Percentiles rank a stretch among this genome's conserved stretches.
These are phyloP conservation scores for Okamejei kenojei DNA, from an alignment of 2,797 vertebrate genomes.

Conservation along the genomic window DNA sequence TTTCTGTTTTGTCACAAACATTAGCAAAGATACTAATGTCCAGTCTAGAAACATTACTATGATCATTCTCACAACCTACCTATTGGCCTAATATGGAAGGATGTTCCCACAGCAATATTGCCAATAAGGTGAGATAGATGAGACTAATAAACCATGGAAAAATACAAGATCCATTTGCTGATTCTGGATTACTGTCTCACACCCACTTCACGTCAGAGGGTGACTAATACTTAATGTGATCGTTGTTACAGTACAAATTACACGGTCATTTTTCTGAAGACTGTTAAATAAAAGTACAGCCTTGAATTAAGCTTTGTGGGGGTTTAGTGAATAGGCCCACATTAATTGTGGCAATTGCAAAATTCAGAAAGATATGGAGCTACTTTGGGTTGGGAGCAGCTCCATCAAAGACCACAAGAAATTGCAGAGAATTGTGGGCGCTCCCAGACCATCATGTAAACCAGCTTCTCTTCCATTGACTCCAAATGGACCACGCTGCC, in stretches of 20 bases:
- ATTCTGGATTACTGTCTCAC: background rate
- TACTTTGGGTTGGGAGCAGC: too few species aligned
- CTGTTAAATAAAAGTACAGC: background rate
- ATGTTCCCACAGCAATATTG: background rate
- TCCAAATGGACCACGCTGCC: too few species aligned
- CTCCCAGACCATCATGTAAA: too few species aligned
- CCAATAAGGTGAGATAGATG: background rate
- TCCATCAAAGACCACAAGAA: too few species aligned
- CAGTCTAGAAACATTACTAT: background rate
- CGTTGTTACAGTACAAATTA: background rate
- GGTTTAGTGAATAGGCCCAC: too few species aligned
- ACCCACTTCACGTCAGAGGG: conserved; percentile 1
- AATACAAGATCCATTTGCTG: background rate
- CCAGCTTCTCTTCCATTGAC: too few species aligned
- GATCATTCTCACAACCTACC: background rate
- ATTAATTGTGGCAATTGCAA: too few species aligned
- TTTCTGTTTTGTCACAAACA: background rate
- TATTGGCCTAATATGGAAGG: background rate
- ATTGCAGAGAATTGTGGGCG: too few species aligned
- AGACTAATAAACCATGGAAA: background rate
- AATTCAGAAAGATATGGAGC: too few species aligned
- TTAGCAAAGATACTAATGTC: background rate
- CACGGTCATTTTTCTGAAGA: background rate
- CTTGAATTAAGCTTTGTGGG: background rate
- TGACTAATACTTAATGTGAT: background rate